Evolutionary conservation across 1,140 invertebrate species (phyloP).

Genomic region (Psilanteris sp.): DNA sequence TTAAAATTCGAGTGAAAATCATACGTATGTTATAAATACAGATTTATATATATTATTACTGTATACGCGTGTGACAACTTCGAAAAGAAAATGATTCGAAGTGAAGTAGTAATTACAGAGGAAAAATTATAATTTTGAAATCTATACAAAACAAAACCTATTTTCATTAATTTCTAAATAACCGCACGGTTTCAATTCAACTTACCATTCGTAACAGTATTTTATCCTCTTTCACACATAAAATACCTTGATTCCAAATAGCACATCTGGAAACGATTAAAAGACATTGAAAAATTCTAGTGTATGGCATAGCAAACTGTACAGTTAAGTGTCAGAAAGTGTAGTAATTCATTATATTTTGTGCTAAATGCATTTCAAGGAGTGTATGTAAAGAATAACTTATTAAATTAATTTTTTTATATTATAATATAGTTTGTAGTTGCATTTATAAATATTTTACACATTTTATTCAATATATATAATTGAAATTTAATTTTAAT

Average conservation of each 20-base stretch:
- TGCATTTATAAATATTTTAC: no score
- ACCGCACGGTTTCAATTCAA: conserved; percentile 46
- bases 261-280: conserved; percentile 43
- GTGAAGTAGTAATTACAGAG: conserved; percentile 4
- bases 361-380: no score
- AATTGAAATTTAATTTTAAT: no score
- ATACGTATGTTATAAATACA: background rate
- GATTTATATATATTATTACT: conserved; percentile 1
- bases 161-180: conserved; percentile 29
- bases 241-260: conserved; percentile 30
- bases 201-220: conserved; percentile 46
- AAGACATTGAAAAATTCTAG: no score
- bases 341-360: no score
- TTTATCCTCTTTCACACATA: conserved; percentile 27
- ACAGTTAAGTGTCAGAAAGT: no score
- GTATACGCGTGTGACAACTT: conserved; percentile 31
- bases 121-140: background rate
- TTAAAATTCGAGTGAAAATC: conserved; percentile 11
- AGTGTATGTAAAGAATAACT: no score
- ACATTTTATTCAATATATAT: no score
- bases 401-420: no score
- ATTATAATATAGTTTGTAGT: no score
- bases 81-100: conserved; percentile 26
- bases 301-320: no score
- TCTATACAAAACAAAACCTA: conserved; percentile 34